Base-by-base conservation (phyloP, 2,888 invertebrate species). In the Carcina quercana region DNA sequence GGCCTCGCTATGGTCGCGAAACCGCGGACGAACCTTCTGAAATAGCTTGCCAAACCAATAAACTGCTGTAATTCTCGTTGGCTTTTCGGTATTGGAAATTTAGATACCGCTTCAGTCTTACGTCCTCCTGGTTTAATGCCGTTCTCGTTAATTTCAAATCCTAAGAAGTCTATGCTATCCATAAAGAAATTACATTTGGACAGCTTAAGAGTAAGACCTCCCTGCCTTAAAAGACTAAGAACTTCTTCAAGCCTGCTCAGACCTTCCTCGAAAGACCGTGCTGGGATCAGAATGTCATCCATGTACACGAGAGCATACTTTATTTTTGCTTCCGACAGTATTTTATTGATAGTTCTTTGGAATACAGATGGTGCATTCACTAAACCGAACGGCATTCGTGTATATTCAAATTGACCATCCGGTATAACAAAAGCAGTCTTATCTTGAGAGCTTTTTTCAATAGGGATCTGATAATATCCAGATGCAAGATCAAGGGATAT, bases 371-470 rank as follows among this genome's bases (percentile, higher is more conserved):
- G 65, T 0, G 72, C 62, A 34, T 69, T 69, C 0, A 45, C 41
- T n/a, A n/a, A n/a, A n/a, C n/a, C n/a, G n/a, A n/a, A n/a, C n/a
- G n/a, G n/a, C n/a, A n/a, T n/a, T n/a, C 51, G 33, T 3, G 50
- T 45, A 35, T 50, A 67, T 37, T 71, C 59, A 32, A 38, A 69
- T 10, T 65, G 53, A 0, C 68, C 66, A 21, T 61, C 54, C 0
- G 57, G 56, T 0, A 63, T 72, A 0, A 59, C 50, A 29, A 71
- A 66, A 0, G 63, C 62, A 0, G 65, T 71, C 30, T 55, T 56
- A 3, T 46, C 43, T 13, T 52, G 32, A 13, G n/a, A n/a, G n/a
- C n/a, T n/a, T n/a, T n/a, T n/a, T n/a, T n/a, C n/a, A n/a, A n/a
- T n/a, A n/a, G n/a, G n/a, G n/a, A 45, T 40, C 30, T 48, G 48